Evolutionary conservation across 2,888 invertebrate genomes (phyloP), one percentile per base, ranked within the genome.

Genomic region (Dryomyza anilis): DNA sequence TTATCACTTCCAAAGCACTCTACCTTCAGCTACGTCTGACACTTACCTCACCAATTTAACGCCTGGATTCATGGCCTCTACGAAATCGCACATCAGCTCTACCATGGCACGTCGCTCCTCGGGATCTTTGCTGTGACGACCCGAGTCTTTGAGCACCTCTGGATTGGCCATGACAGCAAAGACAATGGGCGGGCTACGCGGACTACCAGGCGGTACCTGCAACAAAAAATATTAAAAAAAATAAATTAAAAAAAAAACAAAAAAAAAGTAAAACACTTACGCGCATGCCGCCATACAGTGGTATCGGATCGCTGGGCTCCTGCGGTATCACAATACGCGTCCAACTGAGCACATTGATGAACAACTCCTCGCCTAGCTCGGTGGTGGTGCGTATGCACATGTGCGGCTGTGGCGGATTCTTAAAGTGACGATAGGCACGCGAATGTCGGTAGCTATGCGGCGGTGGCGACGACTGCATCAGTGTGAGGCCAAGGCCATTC

Each of bases 91-190:
- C 71, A 91, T 86, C 19, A 89, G 82, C 73, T 88, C 89, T 36
- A 91, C 88, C 72, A 91, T 82, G n/a, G 87, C 88, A 65, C 87
- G 86, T 69, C 88, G 85, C 73, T 90, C 89, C 87, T 86, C 86
- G 43, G 86, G 84, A 80, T 89, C 89, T 43, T 86, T 83, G 72
- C 89, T 87, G 80, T 89, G 89, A 72, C 91, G 89, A 36, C 90
- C 90, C 73, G 88, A 89, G 55, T 87, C 86, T 77, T 87, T 88
- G 46, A 91, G 84, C 69, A 91, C 88, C 71, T 89, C 89, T 2
- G 91, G 90, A 81, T 90, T 89, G 1, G 89, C 89, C 88, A 91
- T 90, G 2, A 91, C 90, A 19, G 90, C 91, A 80, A 89, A 91
- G 7, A 90, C 89, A 39, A 87, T 83, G 1, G 88, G 85, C 14